phyloP scores from a whole-genome alignment of 2,113 vertebrate species.

The Chunga burmeisteri region DNA sequence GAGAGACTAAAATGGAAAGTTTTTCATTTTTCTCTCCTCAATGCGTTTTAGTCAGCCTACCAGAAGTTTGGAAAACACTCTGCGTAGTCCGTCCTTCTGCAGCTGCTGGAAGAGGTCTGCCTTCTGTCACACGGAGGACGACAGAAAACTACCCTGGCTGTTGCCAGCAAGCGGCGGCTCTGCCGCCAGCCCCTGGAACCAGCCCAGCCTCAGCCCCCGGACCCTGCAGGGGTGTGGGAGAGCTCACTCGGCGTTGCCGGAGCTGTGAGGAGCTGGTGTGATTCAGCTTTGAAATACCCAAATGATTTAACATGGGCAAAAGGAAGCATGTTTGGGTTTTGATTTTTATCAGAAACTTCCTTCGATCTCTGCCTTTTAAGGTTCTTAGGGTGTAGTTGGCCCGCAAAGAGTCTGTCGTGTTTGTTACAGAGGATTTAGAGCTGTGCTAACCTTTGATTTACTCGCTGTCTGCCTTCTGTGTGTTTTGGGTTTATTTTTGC shows the following conservation, averaged over 20 bases:
- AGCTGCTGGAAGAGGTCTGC: background rate
- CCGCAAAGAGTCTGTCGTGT: background rate
- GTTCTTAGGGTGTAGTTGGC: slow-evolving; percentile 19
- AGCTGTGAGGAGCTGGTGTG: background rate
- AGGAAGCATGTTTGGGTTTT: background rate
- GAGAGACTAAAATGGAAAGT: background rate
- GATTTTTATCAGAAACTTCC: slow-evolving; percentile 12
- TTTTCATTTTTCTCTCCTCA: background rate
- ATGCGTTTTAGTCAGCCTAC: background rate
- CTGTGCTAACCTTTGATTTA: slow-evolving; percentile 29
- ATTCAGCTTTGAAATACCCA: background rate
- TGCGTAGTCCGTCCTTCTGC: too few relatives aligned
- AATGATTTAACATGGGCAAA: background rate
- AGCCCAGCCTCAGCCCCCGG: background rate
- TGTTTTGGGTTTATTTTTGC: slow-evolving; percentile 20
- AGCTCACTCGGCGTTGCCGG: accelerated
- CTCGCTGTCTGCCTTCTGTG: background rate
- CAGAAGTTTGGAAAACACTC: background rate
- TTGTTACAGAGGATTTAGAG: slow-evolving; percentile 10
- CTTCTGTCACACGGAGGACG: accelerated
- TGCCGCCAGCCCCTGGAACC: background rate
- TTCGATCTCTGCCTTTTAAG: slow-evolving; percentile 16
- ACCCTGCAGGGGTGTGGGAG: background rate
- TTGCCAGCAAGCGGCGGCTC: background rate
- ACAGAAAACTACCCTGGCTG: accelerated